Evolutionary conservation across 2,797 vertebrate genomes (phyloP).

Genomic region (Amblyopsis hoosieri): DNA sequence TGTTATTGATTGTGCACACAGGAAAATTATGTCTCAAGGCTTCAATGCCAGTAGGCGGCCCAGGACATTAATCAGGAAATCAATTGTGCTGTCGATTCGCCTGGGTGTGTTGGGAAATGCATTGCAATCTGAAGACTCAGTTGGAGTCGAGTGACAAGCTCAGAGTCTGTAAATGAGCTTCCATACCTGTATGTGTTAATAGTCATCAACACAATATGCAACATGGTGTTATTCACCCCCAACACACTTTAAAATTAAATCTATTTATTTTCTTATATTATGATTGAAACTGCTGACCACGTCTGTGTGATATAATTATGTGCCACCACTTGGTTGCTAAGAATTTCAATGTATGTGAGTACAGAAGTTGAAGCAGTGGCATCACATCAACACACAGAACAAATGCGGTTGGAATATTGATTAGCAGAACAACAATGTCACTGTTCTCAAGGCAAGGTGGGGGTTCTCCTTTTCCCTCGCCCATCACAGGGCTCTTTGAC

Average conservation of each 20-base stretch:
- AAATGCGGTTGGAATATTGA: slow-evolving; percentile 59
- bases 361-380: slow-evolving; percentile 33
- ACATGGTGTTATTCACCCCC: background rate
- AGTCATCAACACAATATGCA: too few relatives aligned
- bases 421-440: slow-evolving; percentile 59
- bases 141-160: slow-evolving; percentile 60
- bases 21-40: slow-evolving; percentile 86
- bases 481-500: slow-evolving; percentile 59
- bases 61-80: slow-evolving; percentile 91
- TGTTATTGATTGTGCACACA: slow-evolving; percentile 86
- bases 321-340: slow-evolving; percentile 6
- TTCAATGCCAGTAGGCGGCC: slow-evolving; percentile 76
- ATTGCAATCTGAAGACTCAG: slow-evolving; percentile 59
- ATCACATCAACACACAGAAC: slow-evolving; percentile 42
- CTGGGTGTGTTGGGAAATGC: slow-evolving; percentile 73
- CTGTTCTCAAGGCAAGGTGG: slow-evolving; percentile 47
- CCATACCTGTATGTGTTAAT: background rate
- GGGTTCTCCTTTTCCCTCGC: slow-evolving; percentile 23
- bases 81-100: slow-evolving; percentile 83
- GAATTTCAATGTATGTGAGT: slow-evolving; percentile 37
- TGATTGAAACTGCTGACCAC: slow-evolving; percentile 1
- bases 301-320: slow-evolving; percentile 14
- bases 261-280: background rate
- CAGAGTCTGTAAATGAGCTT: slow-evolving; percentile 26
- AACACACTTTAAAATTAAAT: background rate